phyloP scores from a whole-genome alignment of 2,113 vertebrate species.

The human region GRCh38 chr11:95086001-95086500 shows the following conservation, averaged over 20 bases:
- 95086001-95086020: no score
- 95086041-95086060: no score
- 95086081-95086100: no score
- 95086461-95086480: not conserved
- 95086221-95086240: accelerated
- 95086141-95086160: not conserved
- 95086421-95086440: not conserved
- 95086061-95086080: no score
- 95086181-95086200: not conserved
- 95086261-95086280: not conserved
- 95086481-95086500: not conserved
- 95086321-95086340: not conserved
- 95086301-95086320: not conserved
- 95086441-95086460: not conserved
- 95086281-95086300: not conserved
- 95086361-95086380: not conserved
- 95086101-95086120: no score
- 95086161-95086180: not conserved
- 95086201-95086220: not conserved
- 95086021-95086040: no score
- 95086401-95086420: not conserved
- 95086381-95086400: not conserved
- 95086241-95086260: not conserved
- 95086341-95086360: not conserved
- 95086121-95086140: no score